Percentiles rank a stretch among this genome's conserved stretches.
These are phyloP conservation scores for Echiichthys vipera DNA, from an alignment of 2,797 vertebrate species.

Conservation along the genomic window DNA sequence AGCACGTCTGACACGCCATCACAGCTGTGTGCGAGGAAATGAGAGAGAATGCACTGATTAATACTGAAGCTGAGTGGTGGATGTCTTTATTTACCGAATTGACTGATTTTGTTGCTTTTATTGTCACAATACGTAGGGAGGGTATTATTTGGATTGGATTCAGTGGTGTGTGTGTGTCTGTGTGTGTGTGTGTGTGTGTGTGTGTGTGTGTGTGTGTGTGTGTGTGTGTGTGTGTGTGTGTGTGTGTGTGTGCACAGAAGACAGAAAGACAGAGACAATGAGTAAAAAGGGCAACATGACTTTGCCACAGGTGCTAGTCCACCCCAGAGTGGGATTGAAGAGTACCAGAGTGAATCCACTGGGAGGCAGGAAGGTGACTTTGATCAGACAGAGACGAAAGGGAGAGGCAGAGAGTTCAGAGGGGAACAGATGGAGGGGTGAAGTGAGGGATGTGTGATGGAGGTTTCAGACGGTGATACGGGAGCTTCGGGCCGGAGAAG, in stretches of 20 bases:
- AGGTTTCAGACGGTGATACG: conserved; percentile 49
- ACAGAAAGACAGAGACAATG: background rate
- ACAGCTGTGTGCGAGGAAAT: conserved; percentile 14
- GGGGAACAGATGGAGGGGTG: conserved; percentile 71
- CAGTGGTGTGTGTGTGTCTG: too few relatives aligned
- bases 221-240: too few relatives aligned
- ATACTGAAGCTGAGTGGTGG: conserved; percentile 5
- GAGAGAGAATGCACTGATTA: conserved; percentile 15
- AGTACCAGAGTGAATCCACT: conserved; percentile 39
- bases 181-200: background rate
- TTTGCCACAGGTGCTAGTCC: conserved; percentile 63
- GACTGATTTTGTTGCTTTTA: background rate
- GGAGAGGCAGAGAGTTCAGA: conserved; percentile 56
- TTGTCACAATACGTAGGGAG: background rate
- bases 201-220: conserved; percentile 10
- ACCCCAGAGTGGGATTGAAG: conserved; percentile 30
- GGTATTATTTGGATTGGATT: background rate
- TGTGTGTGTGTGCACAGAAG: background rate
- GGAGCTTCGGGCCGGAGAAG: conserved; percentile 5
- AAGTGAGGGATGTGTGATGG: conserved; percentile 55
- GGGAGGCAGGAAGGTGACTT: conserved; percentile 70
- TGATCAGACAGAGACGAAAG: conserved; percentile 56
- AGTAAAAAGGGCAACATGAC: conserved; percentile 39
- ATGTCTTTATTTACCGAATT: conserved; percentile 23
- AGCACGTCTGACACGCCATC: conserved; percentile 27